Percentiles rank a stretch among this genome's conserved stretches.
Evolutionary conservation across 2,113 vertebrate genomes (phyloP).

Genomic region (Thymallus thymallus): DNA sequence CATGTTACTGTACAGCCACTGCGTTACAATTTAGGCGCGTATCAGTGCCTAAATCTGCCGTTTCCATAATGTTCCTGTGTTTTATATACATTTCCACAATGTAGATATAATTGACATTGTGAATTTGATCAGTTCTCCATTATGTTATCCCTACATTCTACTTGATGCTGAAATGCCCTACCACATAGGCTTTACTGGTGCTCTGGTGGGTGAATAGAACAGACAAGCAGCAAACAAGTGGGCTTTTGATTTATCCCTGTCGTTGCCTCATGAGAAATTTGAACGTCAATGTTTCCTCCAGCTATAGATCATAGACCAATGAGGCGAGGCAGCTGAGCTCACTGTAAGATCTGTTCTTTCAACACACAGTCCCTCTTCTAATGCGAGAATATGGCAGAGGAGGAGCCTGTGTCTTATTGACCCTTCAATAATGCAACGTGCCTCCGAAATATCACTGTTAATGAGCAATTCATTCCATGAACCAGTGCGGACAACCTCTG

Average conservation of each 20-base stretch:
- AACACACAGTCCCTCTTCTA: neutral
- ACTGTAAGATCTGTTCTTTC: neutral
- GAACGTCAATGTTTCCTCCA: neutral
- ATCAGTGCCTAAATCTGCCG: neutral
- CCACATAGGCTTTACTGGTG: neutral
- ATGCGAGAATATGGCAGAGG: slow-evolving; percentile 16
- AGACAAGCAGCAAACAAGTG: neutral
- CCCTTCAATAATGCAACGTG: slow-evolving; percentile 26
- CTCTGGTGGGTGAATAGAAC: neutral
- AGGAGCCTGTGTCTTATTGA: slow-evolving; percentile 18
- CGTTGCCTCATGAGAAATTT: neutral
- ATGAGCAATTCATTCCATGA: slow-evolving; percentile 26
- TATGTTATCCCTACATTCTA: neutral
- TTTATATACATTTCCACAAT: too few species aligned
- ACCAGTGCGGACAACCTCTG: slow-evolving; percentile 20
- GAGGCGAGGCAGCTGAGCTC: neutral
- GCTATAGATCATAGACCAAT: neutral
- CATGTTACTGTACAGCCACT: neutral
- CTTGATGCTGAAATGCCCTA: neutral
- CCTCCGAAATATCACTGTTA: slow-evolving; percentile 26
- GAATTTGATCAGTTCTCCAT: neutral
- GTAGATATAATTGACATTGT: too few species aligned
- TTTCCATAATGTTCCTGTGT: neutral
- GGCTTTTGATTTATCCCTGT: neutral
- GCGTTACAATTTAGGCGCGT: neutral